phyloP scores from a whole-genome alignment of 2,888 invertebrate species.

The Petrolisthes manimaculis region DNA sequence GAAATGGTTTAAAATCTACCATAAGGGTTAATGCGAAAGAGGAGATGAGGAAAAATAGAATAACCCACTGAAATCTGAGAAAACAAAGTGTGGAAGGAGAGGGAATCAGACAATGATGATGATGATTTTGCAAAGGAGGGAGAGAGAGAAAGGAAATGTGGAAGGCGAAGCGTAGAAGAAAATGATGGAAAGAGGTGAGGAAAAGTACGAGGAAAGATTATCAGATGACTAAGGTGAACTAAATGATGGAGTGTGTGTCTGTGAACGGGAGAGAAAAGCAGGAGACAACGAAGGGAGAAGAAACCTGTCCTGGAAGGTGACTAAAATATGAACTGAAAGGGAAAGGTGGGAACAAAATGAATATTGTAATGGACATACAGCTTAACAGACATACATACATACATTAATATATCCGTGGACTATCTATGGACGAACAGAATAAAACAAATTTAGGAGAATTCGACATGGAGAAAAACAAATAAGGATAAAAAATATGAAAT shows the following conservation, averaged over 20 bases:
- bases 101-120: not conserved
- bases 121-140: not conserved
- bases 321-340: not conserved
- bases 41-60: not conserved
- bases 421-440: no score
- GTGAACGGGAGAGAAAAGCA: not conserved
- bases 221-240: not conserved
- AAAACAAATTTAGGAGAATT: no score
- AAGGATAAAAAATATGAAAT: no score
- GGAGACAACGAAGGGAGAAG: not conserved
- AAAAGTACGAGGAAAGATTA: not conserved
- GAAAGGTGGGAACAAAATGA: not conserved
- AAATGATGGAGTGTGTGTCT: not conserved
- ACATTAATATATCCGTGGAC: no score
- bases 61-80: not conserved
- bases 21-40: not conserved
- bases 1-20: no score
- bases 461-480: no score
- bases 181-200: not conserved
- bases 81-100: not conserved
- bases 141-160: not conserved
- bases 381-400: no score
- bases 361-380: not conserved
- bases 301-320: not conserved
- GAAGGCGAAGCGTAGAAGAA: not conserved